phyloP scores from a whole-genome alignment of 2,888 invertebrate species.

The Loripinus fragilis region DNA sequence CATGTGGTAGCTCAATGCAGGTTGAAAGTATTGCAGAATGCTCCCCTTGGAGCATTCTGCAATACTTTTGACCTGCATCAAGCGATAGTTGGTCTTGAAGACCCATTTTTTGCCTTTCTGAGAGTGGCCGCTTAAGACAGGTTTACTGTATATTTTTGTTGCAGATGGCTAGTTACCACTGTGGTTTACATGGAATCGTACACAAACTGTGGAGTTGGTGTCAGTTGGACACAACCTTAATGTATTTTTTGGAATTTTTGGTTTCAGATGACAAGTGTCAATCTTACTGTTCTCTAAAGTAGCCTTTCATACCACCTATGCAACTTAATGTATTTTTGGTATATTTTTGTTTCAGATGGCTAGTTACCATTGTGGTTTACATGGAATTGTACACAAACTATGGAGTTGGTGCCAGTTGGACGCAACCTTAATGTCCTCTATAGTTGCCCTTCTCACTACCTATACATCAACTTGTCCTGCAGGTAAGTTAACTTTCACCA shows the following conservation, averaged over 20 bases:
- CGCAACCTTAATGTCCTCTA: conserved; percentile 68
- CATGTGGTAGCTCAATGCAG: too few species aligned
- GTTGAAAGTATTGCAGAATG: too few species aligned
- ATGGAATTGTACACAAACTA: conserved; percentile 71
- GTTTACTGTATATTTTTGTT: conserved; percentile 24
- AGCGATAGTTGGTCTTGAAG: too few species aligned
- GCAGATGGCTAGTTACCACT: conserved; percentile 78
- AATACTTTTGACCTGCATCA: too few species aligned
- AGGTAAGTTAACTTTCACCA: conserved; percentile 71
- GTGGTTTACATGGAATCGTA: conserved; percentile 72
- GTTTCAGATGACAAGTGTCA: too few species aligned
- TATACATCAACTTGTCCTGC: conserved; percentile 77
- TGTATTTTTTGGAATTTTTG: too few species aligned
- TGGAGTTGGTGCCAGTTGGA: conserved; percentile 81
- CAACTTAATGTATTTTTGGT: too few species aligned
- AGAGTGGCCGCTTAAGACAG: too few species aligned
- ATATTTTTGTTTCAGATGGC: conserved; percentile 69
- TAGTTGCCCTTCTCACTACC: conserved; percentile 73
- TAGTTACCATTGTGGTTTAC: conserved; percentile 77
- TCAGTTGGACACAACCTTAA: conserved; percentile 72
- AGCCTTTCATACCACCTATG: too few species aligned
- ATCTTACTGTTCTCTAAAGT: too few species aligned
- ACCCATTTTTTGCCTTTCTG: too few species aligned
- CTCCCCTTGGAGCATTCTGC: too few species aligned
- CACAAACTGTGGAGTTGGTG: conserved; percentile 81